These are phyloP conservation scores for Sturnus vulgaris DNA, from an alignment of 2,113 vertebrate genomes.

Conservation along the genomic window DNA sequence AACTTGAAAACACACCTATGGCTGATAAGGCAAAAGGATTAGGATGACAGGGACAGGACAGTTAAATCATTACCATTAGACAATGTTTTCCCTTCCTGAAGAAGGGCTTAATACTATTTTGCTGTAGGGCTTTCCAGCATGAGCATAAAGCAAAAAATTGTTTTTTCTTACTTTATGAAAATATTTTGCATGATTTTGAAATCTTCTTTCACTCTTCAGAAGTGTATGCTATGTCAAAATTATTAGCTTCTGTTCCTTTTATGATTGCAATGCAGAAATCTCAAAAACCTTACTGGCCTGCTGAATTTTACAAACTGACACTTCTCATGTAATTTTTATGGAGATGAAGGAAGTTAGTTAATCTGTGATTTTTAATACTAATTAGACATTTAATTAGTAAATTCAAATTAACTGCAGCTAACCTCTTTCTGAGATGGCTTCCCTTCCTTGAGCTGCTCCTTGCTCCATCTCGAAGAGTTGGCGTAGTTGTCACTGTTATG, in stretches of 20 bases:
- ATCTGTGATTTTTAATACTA: not conserved
- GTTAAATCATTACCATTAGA: not conserved
- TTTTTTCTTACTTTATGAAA: not conserved
- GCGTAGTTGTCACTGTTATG: not conserved
- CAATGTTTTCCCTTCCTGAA: not conserved
- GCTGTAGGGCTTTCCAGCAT: not conserved
- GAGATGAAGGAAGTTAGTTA: not conserved
- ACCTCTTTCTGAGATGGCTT: not conserved
- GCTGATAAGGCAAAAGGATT: not conserved
- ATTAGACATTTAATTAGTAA: not conserved
- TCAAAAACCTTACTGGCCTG: not conserved
- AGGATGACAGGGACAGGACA: not conserved
- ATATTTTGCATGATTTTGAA: not conserved
- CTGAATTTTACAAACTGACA: not conserved
- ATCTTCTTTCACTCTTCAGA: not conserved
- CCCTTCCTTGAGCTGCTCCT: not conserved
- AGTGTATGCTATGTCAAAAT: not conserved
- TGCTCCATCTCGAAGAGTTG: not conserved
- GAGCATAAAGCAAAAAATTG: not conserved
- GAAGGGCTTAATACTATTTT: not conserved
- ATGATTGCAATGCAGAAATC: not conserved
- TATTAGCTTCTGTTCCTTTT: not conserved
- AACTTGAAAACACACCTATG: not conserved
- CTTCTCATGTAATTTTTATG: not conserved
- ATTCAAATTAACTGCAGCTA: not conserved